Conservation (phyloP, 2,113 vertebrate species). For the Callaeas wilsoni region DNA sequence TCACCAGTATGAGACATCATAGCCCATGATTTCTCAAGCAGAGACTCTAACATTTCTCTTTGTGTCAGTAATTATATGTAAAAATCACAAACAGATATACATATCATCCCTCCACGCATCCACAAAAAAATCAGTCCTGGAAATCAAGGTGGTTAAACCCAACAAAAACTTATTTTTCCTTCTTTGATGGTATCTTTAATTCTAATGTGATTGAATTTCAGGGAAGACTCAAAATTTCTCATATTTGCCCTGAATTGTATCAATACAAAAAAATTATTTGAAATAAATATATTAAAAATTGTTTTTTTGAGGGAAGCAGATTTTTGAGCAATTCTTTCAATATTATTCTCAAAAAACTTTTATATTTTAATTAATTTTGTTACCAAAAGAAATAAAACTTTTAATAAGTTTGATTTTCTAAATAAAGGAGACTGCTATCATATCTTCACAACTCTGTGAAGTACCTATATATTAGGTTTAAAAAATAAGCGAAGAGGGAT, state of each 20-base stretch:
- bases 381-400: not conserved
- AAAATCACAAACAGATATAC: not conserved
- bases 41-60: not conserved
- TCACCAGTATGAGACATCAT: not conserved
- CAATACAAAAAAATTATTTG: not conserved
- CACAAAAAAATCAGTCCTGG: not conserved
- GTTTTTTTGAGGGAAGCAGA: not conserved
- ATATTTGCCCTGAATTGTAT: not conserved
- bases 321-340: not conserved
- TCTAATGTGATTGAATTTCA: not conserved
- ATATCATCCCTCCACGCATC: not conserved
- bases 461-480: not conserved
- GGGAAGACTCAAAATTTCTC: not conserved
- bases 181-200: not conserved
- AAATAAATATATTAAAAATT: not conserved
- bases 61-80: not conserved
- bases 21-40: not conserved
- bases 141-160: not conserved
- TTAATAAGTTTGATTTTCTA: not conserved
- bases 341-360: not conserved
- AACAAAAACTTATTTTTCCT: not conserved
- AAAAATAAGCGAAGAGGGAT: not conserved
- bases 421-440: not conserved
- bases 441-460: not conserved
- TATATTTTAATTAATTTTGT: not conserved